Evolutionary conservation across 2,113 vertebrate species (phyloP), one percentile per base, ranked within the genome.

Genomic region (Marmota monax): DNA sequence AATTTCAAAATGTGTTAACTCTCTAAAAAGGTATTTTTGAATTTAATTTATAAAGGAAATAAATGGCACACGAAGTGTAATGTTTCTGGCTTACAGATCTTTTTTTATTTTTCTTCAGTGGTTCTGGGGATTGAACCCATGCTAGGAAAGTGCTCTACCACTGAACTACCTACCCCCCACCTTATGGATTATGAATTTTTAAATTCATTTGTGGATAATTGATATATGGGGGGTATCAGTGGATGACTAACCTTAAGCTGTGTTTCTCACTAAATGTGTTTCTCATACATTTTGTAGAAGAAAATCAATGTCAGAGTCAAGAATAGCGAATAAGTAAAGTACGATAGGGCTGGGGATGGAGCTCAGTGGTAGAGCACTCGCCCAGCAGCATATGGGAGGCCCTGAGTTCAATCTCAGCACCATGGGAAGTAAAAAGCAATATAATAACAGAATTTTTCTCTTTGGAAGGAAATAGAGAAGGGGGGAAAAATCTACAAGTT

Each of bases 231-330:
- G 10, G 13, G 9, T 92, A 58, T 89, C 48, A 72, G 51, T 70
- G 51, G 34, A 77, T 56, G 27, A 58, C 53, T 83, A 67, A 67
- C 23, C 7, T 76, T 78, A 83, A 88, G 83, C 4, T 53, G 5
- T 56, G 32, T 63, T 92, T 96, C 69, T 88, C 20, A 32, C 56
- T 88, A 7, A 67, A 67, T 58, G 22, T 97, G 96, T 97, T 96
- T 97, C 94, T 93, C 65, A n/a, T 92, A 51, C 95, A 95, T 98
- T 94, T 97, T 93, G 83, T 86, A 95, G 86, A 93, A 97, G 94
- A 97, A 97, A 98, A 98, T 96, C 97, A 98, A 84, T 98, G 97
- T 98, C 97, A 98, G 97, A 98, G 97, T 98, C 98, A 97, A 98
- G 96, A 98, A 90, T 97, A 93, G 96, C 96, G 88, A 96, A 98